These are phyloP conservation scores for Aromia moschata DNA, from an alignment of 2,888 invertebrate species.

Conservation along the genomic window DNA sequence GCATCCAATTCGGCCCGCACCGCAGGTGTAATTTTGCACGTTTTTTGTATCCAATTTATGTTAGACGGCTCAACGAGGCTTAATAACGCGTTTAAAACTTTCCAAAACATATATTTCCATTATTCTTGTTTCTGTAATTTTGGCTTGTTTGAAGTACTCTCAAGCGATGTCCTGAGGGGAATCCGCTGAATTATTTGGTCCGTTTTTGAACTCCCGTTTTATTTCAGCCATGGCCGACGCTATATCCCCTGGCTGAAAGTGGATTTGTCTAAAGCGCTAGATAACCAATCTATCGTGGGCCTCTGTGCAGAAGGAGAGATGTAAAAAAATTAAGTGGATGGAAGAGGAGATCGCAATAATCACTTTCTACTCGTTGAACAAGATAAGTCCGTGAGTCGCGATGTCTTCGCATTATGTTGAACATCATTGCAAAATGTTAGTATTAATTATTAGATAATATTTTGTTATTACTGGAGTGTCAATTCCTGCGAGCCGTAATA, in stretches of 20 bases:
- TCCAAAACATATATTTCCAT: conserved; percentile 44
- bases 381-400: not conserved
- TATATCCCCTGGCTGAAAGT: conserved; percentile 11
- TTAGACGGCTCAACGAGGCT: conserved; percentile 29
- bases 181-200: conserved; percentile 42
- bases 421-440: no score
- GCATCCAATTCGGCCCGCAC: not conserved
- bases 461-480: no score
- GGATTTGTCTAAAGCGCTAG: conserved; percentile 15
- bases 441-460: no score
- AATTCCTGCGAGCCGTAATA: no score
- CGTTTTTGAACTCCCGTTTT: conserved; percentile 32
- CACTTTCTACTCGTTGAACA: not conserved
- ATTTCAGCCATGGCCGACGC: conserved; percentile 11
- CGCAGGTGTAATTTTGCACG: conserved; percentile 16
- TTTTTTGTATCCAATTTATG: conserved; percentile 31
- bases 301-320: not conserved
- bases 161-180: conserved; percentile 38
- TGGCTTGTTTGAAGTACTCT: conserved; percentile 40
- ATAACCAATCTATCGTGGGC: conserved; percentile 1
- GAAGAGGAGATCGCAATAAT: not conserved
- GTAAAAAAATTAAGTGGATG: not conserved
- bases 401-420: not conserved
- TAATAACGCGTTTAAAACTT: conserved; percentile 41
- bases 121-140: conserved; percentile 44